Percentiles rank a stretch among this genome's conserved stretches.
phyloP scores from a whole-genome alignment of 2,113 vertebrate species.

The Chloebia gouldiae region DNA sequence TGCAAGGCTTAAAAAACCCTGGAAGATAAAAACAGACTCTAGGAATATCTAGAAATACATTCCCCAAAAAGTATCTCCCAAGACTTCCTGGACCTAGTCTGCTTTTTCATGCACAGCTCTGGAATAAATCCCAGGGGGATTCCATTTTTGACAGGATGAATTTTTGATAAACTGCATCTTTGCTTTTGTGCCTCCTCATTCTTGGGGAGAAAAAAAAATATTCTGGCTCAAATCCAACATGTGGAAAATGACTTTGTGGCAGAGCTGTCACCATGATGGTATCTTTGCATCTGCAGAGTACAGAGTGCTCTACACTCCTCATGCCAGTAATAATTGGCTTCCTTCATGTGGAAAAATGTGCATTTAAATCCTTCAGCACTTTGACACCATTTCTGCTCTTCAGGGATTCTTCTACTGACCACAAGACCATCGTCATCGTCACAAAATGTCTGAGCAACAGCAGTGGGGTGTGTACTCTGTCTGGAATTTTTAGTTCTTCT shows the following conservation, averaged over 20 bases:
- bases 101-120: background rate
- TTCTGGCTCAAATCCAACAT: background rate
- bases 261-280: background rate
- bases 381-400: background rate
- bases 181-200: background rate
- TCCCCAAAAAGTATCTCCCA: background rate
- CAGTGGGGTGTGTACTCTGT: background rate
- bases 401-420: background rate
- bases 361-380: background rate
- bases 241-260: background rate
- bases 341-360: rapidly evolving
- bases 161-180: background rate
- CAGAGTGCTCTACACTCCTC: background rate
- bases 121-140: background rate
- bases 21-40: background rate
- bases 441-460: background rate
- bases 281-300: background rate
- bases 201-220: background rate
- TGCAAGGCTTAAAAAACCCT: background rate
- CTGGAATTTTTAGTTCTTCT: background rate
- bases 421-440: background rate
- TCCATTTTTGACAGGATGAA: background rate
- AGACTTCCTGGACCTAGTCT: background rate
- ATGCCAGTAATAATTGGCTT: background rate
- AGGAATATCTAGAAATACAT: background rate